Conservation (phyloP, 1,140 invertebrate genomes). For the Elymnias hypermnestra region DNA sequence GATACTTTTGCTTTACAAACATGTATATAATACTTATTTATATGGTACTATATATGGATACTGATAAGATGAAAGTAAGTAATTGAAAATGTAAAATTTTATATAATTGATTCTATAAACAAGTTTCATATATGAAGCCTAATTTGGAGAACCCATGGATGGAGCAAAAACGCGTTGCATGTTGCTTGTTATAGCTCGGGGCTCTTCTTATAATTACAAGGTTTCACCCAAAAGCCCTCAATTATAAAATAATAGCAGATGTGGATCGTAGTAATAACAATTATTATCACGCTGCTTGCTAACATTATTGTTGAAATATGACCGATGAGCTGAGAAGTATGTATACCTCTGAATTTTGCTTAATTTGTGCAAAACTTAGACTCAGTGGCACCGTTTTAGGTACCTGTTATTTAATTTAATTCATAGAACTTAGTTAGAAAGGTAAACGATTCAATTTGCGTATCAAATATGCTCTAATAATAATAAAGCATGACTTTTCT, state of each 20-base stretch:
- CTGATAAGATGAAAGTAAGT: too few relatives aligned
- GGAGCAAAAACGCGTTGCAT: slow-evolving; percentile 66
- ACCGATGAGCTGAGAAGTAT: slow-evolving; percentile 49
- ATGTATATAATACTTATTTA: too few relatives aligned
- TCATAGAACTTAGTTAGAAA: too few relatives aligned
- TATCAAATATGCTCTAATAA: too few relatives aligned
- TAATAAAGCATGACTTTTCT: too few relatives aligned
- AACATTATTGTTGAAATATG: slow-evolving; percentile 72
- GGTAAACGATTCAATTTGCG: too few relatives aligned
- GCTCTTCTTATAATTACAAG: slow-evolving; percentile 72
- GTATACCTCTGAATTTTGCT: slow-evolving; percentile 53
- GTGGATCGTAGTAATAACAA: slow-evolving; percentile 75
- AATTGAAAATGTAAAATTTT: too few relatives aligned
- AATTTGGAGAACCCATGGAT: slow-evolving; percentile 25
- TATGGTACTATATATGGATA: too few relatives aligned
- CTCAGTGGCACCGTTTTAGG: not conserved
- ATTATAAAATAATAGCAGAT: slow-evolving; percentile 76
- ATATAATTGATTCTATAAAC: not conserved
- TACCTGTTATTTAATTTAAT: too few relatives aligned
- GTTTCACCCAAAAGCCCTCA: slow-evolving; percentile 71
- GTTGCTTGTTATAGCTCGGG: slow-evolving; percentile 53
- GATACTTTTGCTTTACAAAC: too few relatives aligned
- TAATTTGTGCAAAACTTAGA: slow-evolving; percentile 19
- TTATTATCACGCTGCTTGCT: slow-evolving; percentile 71
- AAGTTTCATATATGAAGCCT: slow-evolving; percentile 8